Conservation (phyloP, 2,797 vertebrate species). For the Eupleurogrammus muticus region DNA sequence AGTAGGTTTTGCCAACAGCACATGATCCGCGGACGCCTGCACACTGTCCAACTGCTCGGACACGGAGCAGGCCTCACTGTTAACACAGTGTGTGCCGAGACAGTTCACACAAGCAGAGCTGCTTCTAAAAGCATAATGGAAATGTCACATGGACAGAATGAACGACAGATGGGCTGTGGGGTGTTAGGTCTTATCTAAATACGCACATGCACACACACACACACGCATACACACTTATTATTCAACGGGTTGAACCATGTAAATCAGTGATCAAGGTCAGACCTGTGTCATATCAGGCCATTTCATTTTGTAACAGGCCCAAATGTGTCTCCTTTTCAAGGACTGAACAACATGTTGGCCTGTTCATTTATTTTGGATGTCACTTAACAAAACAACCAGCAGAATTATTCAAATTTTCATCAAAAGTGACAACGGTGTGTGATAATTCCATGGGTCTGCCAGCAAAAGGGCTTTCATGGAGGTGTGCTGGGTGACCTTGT, state of each 20-base stretch:
- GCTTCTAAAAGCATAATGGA: slow-evolving; percentile 5
- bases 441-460: not conserved
- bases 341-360: too few relatives aligned
- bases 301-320: not conserved
- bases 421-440: not conserved
- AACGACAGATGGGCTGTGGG: slow-evolving; percentile 32
- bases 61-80: slow-evolving; percentile 25
- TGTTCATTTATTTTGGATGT: too few relatives aligned
- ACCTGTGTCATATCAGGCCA: not conserved
- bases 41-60: slow-evolving; percentile 21
- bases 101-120: slow-evolving; percentile 24
- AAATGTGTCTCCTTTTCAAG: not conserved
- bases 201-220: not conserved
- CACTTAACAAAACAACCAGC: not conserved
- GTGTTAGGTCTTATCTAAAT: slow-evolving; percentile 33
- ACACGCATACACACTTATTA: not conserved
- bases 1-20: slow-evolving; percentile 64
- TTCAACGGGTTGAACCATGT: not conserved
- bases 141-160: slow-evolving; percentile 12
- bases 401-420: not conserved
- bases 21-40: slow-evolving; percentile 58
- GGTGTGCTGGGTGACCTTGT: not conserved
- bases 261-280: not conserved
- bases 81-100: slow-evolving; percentile 22
- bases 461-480: not conserved